Base-by-base conservation (phyloP, 1,140 invertebrate genomes). In the Holcopasites calliopsidis region DNA sequence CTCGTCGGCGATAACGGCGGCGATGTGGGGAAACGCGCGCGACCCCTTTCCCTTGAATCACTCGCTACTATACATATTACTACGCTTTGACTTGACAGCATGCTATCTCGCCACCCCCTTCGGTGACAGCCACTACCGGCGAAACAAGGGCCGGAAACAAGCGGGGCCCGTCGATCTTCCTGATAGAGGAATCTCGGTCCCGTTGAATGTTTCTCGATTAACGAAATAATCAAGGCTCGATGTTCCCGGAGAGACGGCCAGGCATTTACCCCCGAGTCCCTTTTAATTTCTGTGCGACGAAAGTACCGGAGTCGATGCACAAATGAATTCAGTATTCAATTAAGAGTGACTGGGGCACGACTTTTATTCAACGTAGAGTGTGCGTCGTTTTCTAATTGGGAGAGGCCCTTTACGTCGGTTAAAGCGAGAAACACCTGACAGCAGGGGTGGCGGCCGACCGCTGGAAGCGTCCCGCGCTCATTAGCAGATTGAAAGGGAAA, bases 1-100 rank as follows among this genome's bases (percentile, higher is more conserved):
- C 86, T 87, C 80, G 86, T 85, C 86, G 8, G 81, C 85, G 86
- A 89, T 89, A 90, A 85, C 79, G 76, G 42, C 72, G 76, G 54
- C 69, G 81, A 26, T 0, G 42, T 10, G 23, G 44, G 35, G n/a
- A 18, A 38, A 28, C 55, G 55, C 47, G 21, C n/a, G 31, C 21
- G 3, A 13, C 47, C 74, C 54, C 54, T 69, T 52, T 33, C 49
- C 50, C 50, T 47, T 55, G 33, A 57, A 76, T 76, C 55, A 71
- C n/a, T n/a, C n/a, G n/a, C n/a, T n/a, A n/a, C n/a, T n/a, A n/a
- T n/a, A n/a, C n/a, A n/a, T 75, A 57, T 75, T 66, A 66, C 47
- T 75, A 57, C 64, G 40, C 50, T 58, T 49, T 28, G 35, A 13
- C n/a, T 33, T 33, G 57, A 38, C 47, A 54, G 54, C 44, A 26